Conservation (phyloP, 2,113 vertebrate genomes). For the Aviceda subcristata region DNA sequence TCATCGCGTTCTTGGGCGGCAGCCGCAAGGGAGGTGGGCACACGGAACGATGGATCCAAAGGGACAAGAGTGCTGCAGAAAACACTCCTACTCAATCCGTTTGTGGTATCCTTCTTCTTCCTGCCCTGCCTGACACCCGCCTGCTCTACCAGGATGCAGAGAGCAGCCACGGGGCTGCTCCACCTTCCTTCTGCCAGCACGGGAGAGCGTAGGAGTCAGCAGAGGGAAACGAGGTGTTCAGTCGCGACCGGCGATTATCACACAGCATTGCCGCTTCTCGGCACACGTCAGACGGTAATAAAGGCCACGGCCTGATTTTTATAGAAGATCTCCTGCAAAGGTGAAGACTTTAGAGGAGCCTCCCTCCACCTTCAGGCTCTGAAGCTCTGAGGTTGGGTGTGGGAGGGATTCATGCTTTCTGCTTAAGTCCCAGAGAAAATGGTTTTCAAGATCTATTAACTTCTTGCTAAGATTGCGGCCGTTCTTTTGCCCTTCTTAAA, state of each 20-base stretch:
- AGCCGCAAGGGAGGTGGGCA: background rate
- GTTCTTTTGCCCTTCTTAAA: background rate
- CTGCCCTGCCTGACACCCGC: background rate
- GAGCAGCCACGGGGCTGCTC: background rate
- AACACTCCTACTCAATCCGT: background rate
- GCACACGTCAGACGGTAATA: background rate
- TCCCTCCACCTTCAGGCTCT: background rate
- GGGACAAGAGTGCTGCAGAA: background rate
- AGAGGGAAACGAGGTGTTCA: background rate
- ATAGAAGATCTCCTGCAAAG: background rate
- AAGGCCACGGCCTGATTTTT: background rate
- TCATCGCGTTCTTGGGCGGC: background rate
- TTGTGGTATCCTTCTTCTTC: background rate
- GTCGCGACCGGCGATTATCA: background rate
- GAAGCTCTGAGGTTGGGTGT: background rate
- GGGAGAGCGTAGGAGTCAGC: background rate
- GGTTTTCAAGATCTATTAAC: background rate
- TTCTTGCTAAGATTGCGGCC: background rate
- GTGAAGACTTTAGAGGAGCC: background rate
- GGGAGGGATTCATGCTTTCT: background rate
- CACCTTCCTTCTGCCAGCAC: background rate
- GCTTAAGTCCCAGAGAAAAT: background rate
- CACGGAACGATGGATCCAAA: fast-evolving
- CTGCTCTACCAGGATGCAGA: background rate
- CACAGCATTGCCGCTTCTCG: background rate